Evolutionary conservation across 53 echinoderm and acorn worm genomes (phyloP).

Genomic region (Temnopleurus reevesii): DNA sequence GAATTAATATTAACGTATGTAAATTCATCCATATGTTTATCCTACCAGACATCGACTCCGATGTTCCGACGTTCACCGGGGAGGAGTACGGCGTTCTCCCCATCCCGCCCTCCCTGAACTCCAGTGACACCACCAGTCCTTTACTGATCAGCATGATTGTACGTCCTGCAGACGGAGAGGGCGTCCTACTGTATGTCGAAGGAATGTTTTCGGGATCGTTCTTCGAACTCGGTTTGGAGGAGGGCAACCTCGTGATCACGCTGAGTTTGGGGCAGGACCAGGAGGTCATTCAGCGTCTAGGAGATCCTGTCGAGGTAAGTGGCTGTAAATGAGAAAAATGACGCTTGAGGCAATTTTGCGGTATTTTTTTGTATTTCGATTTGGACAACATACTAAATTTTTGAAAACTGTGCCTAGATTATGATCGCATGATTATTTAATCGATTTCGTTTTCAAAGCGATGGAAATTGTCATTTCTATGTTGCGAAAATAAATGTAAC

Average conservation of each 20-base stretch:
- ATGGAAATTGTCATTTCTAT: too few relatives aligned
- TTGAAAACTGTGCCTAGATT: too few relatives aligned
- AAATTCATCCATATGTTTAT: too few relatives aligned
- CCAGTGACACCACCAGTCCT: constrained; percentile 29
- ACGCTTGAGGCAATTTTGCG: too few relatives aligned
- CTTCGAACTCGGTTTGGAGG: constrained; percentile 61
- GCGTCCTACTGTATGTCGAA: constrained; percentile 62
- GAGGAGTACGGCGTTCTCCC: constrained; percentile 68
- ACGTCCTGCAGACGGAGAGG: constrained; percentile 52
- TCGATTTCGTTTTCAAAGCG: too few relatives aligned
- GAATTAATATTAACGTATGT: too few relatives aligned
- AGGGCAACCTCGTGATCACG: constrained; percentile 56
- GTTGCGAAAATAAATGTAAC: too few relatives aligned
- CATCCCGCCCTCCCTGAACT: not conserved
- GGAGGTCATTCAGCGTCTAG: constrained; percentile 19
- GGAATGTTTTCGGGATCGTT: constrained; percentile 73
- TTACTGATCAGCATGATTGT: constrained; percentile 55
- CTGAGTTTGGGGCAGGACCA: constrained; percentile 61
- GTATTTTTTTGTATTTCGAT: too few relatives aligned
- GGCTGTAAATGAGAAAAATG: too few relatives aligned
- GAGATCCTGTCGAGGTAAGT: constrained; percentile 49
- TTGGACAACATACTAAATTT: too few relatives aligned
- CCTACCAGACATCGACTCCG: constrained; percentile 67
- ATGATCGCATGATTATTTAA: too few relatives aligned
- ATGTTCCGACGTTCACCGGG: constrained; percentile 73